phyloP scores from a whole-genome alignment of 2,888 invertebrate genomes.

The Metopia argyrocephala region DNA sequence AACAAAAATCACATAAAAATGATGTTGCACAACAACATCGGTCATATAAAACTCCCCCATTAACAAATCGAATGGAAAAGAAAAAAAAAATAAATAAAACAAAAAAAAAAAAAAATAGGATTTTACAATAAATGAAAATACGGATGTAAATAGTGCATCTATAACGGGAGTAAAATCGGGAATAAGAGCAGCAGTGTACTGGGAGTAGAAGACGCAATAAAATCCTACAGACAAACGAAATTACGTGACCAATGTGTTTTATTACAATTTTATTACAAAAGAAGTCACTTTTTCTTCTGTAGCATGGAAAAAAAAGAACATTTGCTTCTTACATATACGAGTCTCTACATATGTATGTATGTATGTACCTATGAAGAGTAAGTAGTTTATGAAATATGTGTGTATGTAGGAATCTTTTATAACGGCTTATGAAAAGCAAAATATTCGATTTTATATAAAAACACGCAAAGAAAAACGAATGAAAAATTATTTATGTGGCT shows the following conservation, averaged over 20 bases:
- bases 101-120: no score
- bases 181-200: no score
- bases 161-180: constrained; percentile 28
- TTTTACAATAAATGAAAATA: constrained; percentile 13
- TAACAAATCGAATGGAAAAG: neutral
- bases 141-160: constrained; percentile 64
- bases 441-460: neutral
- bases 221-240: constrained; percentile 78
- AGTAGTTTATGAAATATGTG: no score
- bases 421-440: constrained; percentile 10
- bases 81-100: neutral
- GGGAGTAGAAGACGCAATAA: constrained; percentile 71
- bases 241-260: constrained; percentile 79
- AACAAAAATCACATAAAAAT: constrained; percentile 58
- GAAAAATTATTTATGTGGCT: constrained; percentile 58
- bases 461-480: constrained; percentile 1
- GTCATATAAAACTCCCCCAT: constrained; percentile 36
- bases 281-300: constrained; percentile 51
- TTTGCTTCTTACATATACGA: no score
- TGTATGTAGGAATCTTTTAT: constrained; percentile 41
- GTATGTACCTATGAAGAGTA: no score
- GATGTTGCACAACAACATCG: constrained; percentile 56
- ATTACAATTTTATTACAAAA: constrained; percentile 77
- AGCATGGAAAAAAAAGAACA: no score
- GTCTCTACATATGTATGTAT: neutral